These are phyloP conservation scores for Rhinichthys osculus DNA, from an alignment of 2,797 vertebrate species.

Conservation along the genomic window DNA sequence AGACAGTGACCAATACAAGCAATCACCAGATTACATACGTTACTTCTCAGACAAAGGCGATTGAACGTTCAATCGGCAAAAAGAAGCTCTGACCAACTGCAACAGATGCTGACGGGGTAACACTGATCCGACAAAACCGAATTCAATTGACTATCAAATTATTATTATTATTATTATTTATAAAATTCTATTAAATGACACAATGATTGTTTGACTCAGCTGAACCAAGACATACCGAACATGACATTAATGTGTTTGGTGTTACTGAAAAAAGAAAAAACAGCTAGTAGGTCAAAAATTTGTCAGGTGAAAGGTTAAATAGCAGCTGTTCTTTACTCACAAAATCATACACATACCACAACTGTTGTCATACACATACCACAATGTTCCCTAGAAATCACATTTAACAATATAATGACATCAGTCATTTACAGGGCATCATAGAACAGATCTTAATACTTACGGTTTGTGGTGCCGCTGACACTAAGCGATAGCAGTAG, in stretches of 20 bases:
- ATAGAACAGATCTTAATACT: constrained; percentile 9
- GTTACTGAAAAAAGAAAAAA: not conserved
- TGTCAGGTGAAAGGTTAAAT: constrained; percentile 3
- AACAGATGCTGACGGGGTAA: not conserved
- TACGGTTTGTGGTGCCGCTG: not conserved
- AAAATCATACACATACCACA: constrained; percentile 15
- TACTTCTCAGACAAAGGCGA: not conserved
- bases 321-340: not conserved
- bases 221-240: not conserved
- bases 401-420: not conserved
- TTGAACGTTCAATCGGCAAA: not conserved
- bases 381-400: not conserved
- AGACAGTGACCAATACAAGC: accelerated
- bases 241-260: not conserved
- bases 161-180: no score
- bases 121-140: not conserved
- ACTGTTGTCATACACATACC: not conserved
- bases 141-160: not conserved
- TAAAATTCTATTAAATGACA: not conserved
- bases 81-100: not conserved
- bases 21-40: not conserved
- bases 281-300: not conserved
- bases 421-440: not conserved
- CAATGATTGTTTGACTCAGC: not conserved
- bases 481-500: not conserved